Percentiles rank a stretch among this genome's conserved stretches.
Evolutionary conservation across 2,113 vertebrate species (phyloP).

Genomic region (Tichodroma muraria): DNA sequence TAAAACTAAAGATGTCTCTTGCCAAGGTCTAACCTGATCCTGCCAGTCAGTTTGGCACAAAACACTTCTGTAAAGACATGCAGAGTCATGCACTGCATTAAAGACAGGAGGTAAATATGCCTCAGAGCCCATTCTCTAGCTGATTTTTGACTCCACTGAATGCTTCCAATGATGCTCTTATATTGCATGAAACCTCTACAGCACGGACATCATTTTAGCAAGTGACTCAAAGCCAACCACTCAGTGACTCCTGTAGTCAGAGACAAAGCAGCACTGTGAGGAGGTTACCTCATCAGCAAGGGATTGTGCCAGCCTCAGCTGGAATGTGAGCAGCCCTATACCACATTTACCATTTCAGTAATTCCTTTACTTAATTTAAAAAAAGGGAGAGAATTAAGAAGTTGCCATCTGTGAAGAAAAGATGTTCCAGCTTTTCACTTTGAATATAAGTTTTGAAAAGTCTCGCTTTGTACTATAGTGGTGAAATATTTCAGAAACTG

Average conservation of each 20-base stretch:
- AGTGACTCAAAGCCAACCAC: neutral
- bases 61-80: neutral
- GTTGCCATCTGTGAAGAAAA: neutral
- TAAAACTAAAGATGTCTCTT: neutral
- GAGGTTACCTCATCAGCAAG: neutral
- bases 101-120: neutral
- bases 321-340: neutral
- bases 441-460: neutral
- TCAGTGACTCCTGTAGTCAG: neutral
- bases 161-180: neutral
- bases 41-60: neutral
- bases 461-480: neutral
- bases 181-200: neutral
- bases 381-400: neutral
- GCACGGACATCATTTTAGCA: neutral
- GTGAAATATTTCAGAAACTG: neutral
- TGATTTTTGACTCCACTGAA: neutral
- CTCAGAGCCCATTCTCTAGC: neutral
- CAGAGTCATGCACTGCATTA: neutral
- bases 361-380: neutral
- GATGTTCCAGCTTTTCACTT: neutral
- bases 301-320: neutral
- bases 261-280: neutral
- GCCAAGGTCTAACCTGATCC: neutral
- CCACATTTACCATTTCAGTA: neutral